These are phyloP conservation scores for Cherax quadricarinatus DNA, from an alignment of 1,140 invertebrate genomes.

Conservation along the genomic window DNA sequence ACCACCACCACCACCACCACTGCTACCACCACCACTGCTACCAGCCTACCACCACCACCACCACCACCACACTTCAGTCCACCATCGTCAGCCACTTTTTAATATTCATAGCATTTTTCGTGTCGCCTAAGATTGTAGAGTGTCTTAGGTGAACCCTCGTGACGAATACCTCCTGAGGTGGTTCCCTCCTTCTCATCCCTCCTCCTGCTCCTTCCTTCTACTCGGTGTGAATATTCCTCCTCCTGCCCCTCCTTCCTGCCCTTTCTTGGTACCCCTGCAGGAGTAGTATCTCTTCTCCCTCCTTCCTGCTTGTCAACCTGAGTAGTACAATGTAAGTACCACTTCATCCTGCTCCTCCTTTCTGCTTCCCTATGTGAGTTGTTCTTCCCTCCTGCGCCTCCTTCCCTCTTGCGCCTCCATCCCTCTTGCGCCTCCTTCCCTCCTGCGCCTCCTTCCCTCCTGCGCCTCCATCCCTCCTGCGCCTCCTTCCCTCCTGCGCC, in stretches of 20 bases:
- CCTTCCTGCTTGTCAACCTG: too few relatives aligned
- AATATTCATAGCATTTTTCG: background rate
- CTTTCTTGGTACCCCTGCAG: too few relatives aligned
- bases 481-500: too few relatives aligned
- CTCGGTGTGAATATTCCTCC: background rate
- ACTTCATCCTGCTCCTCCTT: too few relatives aligned
- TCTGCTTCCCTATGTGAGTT: too few relatives aligned
- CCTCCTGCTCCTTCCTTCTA: background rate
- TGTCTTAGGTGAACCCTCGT: background rate
- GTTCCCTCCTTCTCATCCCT: too few relatives aligned
- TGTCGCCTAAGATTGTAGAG: background rate
- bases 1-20: background rate
- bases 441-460: too few relatives aligned
- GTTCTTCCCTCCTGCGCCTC: too few relatives aligned
- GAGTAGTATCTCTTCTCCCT: too few relatives aligned
- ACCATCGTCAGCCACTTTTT: background rate
- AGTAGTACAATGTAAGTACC: too few relatives aligned
- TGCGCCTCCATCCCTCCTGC: too few relatives aligned
- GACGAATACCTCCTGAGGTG: too few relatives aligned
- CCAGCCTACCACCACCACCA: background rate
- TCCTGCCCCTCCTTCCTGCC: background rate
- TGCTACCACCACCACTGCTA: background rate
- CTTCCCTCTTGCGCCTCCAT: background rate
- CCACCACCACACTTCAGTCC: background rate
- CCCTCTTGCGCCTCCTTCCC: background rate